Conservation (phyloP, 2,113 vertebrate genomes). For the Corythoichthys haematopterus region DNA sequence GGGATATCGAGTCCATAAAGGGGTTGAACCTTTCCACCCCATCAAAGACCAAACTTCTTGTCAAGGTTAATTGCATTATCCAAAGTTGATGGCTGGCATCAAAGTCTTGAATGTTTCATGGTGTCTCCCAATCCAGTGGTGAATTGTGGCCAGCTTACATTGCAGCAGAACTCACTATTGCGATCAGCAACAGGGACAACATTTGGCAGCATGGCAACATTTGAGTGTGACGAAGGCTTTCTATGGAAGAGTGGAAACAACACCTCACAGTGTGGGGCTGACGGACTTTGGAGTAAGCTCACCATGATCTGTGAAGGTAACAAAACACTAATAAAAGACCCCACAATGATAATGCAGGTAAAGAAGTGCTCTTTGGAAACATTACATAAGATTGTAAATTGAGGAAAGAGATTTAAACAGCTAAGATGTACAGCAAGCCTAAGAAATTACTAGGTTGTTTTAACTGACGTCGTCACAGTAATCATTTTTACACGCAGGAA, state of each 20-base stretch:
- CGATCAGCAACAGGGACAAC: constrained; percentile 49
- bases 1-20: constrained; percentile 75
- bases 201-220: constrained; percentile 52
- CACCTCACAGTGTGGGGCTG: constrained; percentile 59
- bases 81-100: not conserved
- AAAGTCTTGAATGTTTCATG: not conserved
- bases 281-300: constrained; percentile 64
- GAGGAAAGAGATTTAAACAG: not conserved
- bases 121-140: constrained; percentile 52
- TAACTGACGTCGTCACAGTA: not conserved
- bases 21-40: constrained; percentile 71
- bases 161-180: constrained; percentile 21
- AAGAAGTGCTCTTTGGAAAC: no score
- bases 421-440: not conserved
- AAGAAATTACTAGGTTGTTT: not conserved
- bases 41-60: constrained; percentile 63
- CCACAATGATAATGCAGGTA: not conserved
- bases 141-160: constrained; percentile 63
- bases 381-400: no score
- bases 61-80: constrained; percentile 65
- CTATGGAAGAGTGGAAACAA: constrained; percentile 54
- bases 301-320: constrained; percentile 73
- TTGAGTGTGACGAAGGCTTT: constrained; percentile 65
- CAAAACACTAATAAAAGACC: not conserved
- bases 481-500: not conserved